These are phyloP conservation scores for Chaetops frenatus DNA, from an alignment of 2,113 vertebrate genomes.

Conservation along the genomic window DNA sequence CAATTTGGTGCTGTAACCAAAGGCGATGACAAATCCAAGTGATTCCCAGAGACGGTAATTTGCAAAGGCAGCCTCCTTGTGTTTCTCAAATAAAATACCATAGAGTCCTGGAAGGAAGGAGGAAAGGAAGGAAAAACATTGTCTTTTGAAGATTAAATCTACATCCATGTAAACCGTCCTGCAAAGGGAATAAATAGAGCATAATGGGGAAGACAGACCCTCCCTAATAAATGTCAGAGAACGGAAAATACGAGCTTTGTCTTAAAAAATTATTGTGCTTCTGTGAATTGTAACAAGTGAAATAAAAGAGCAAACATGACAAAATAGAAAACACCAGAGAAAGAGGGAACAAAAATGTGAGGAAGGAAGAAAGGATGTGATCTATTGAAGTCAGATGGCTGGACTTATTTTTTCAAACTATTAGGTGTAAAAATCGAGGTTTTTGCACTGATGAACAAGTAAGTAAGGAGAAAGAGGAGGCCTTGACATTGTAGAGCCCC, in stretches of 20 bases:
- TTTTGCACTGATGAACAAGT: not conserved
- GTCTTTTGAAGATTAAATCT: not conserved
- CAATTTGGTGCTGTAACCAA: conserved; percentile 85
- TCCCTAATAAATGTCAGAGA: not conserved
- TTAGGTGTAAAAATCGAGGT: not conserved
- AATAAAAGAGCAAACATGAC: not conserved
- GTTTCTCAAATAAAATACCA: conserved; percentile 79
- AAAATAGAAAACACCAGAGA: not conserved
- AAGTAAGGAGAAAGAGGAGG: not conserved
- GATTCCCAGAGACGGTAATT: conserved; percentile 96
- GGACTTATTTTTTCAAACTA: not conserved
- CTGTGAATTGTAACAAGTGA: not conserved
- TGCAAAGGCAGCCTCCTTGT: conserved; percentile 91
- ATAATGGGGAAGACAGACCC: not conserved
- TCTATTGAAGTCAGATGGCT: not conserved
- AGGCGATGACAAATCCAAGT: conserved; percentile 84
- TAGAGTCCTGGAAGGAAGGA: conserved; percentile 78
- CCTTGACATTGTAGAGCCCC: not conserved
- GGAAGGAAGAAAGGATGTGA: not conserved
- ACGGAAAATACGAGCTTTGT: not conserved
- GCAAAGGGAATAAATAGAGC: not conserved
- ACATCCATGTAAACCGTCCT: not conserved
- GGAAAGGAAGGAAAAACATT: not conserved
- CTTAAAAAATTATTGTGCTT: not conserved
- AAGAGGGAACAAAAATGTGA: not conserved